These are phyloP conservation scores for Athalia cordata DNA, from an alignment of 2,888 invertebrate species.

Conservation along the genomic window DNA sequence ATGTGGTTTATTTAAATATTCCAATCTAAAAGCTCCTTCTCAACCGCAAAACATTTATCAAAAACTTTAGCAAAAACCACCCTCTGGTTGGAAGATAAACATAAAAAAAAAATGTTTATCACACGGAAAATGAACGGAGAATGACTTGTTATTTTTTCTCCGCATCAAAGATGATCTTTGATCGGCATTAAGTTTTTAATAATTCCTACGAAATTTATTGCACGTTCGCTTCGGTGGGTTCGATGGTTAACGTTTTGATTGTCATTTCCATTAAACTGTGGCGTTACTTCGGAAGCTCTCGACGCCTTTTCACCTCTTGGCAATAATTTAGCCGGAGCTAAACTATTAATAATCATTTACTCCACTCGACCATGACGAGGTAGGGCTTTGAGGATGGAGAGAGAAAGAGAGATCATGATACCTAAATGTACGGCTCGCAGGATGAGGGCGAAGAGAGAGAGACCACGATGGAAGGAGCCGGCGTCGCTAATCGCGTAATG, in stretches of 20 bases:
- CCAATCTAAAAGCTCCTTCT: constrained; percentile 1
- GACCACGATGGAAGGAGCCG: neutral
- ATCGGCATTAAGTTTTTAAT: too few relatives aligned
- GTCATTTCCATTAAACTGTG: constrained; percentile 16
- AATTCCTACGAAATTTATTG: too few relatives aligned
- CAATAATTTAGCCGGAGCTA: constrained; percentile 58
- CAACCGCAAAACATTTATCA: too few relatives aligned
- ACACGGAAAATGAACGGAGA: neutral
- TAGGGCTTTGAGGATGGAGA: constrained; percentile 24
- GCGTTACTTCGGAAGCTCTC: constrained; percentile 11
- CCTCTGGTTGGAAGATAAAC: neutral
- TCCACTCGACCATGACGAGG: constrained; percentile 21
- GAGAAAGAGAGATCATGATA: constrained; percentile 9
- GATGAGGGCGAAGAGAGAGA: neutral
- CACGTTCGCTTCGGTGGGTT: neutral
- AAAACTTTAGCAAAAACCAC: too few relatives aligned
- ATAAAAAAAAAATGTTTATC: neutral
- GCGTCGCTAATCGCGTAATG: constrained; percentile 49
- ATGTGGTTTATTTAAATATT: constrained; percentile 13
- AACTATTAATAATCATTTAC: constrained; percentile 60
- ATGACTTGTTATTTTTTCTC: too few relatives aligned
- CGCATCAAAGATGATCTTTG: too few relatives aligned
- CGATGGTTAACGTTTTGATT: constrained; percentile 12
- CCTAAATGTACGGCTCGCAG: neutral
- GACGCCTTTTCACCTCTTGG: constrained; percentile 4